These are phyloP conservation scores for Zosterops japonicus DNA, from an alignment of 2,113 vertebrate species.

Conservation along the genomic window DNA sequence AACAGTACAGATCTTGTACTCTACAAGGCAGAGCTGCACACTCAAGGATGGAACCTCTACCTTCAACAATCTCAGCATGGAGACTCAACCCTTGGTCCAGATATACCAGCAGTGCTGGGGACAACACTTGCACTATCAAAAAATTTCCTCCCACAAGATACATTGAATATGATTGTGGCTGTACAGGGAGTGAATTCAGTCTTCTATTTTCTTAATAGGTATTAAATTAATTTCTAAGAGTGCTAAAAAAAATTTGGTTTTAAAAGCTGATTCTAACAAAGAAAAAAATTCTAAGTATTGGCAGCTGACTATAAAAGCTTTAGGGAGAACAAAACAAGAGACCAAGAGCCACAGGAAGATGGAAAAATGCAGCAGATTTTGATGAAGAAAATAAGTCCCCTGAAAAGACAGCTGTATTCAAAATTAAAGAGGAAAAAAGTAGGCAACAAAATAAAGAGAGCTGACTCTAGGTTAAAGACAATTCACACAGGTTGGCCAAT, in stretches of 20 bases:
- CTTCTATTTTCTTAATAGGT: background rate
- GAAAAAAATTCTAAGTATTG: background rate
- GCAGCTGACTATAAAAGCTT: background rate
- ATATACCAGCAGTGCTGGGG: background rate
- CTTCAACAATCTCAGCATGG: rapidly evolving
- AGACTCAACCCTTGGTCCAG: background rate
- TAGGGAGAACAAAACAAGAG: background rate
- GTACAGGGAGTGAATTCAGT: background rate
- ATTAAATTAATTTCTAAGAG: background rate
- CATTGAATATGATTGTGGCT: background rate
- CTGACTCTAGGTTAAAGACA: background rate
- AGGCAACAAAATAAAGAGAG: background rate
- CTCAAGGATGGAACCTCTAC: background rate
- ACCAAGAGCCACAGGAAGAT: background rate
- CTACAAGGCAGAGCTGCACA: background rate
- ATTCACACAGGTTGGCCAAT: background rate
- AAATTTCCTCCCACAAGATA: background rate
- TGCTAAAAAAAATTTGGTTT: background rate
- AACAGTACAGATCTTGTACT: background rate
- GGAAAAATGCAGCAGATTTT: background rate
- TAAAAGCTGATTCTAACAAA: background rate
- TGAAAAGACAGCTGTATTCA: background rate
- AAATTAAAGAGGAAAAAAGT: background rate
- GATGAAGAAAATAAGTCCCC: background rate
- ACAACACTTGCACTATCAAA: background rate